phyloP scores from a whole-genome alignment of 2,888 invertebrate genomes.

The Nymphalis polychloros region DNA sequence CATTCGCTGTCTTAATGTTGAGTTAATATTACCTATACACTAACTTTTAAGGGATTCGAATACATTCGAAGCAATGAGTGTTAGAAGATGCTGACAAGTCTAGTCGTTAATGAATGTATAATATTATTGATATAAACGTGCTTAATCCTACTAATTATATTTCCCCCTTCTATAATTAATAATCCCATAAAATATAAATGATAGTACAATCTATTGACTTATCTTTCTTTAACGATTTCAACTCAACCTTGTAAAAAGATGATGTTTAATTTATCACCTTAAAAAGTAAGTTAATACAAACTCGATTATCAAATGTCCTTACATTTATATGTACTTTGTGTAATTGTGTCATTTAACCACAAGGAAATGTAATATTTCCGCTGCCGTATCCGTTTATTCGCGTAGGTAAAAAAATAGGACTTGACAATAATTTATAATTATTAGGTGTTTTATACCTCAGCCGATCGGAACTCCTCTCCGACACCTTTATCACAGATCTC shows the following conservation, averaged over 20 bases:
- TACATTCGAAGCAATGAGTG: too few relatives aligned
- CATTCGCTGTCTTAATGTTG: too few relatives aligned
- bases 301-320: slow-evolving; percentile 24
- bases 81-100: too few relatives aligned
- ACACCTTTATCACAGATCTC: slow-evolving; percentile 83
- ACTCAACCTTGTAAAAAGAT: neutral
- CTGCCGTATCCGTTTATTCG: slow-evolving; percentile 23
- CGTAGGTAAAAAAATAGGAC: neutral
- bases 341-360: slow-evolving; percentile 21
- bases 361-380: slow-evolving; percentile 18
- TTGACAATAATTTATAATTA: neutral
- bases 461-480: slow-evolving; percentile 63
- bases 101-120: too few relatives aligned
- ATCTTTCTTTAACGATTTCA: neutral
- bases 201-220: neutral
- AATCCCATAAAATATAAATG: too few relatives aligned
- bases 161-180: too few relatives aligned
- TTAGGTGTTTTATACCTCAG: slow-evolving; percentile 54
- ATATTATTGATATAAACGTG: too few relatives aligned
- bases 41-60: too few relatives aligned
- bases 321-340: slow-evolving; percentile 6
- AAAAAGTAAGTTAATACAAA: slow-evolving; percentile 3
- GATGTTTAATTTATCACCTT: slow-evolving; percentile 3
- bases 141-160: too few relatives aligned
- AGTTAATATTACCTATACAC: too few relatives aligned